Conservation (phyloP, 2,113 vertebrate species). For the Pseudopodoces humilis region DNA sequence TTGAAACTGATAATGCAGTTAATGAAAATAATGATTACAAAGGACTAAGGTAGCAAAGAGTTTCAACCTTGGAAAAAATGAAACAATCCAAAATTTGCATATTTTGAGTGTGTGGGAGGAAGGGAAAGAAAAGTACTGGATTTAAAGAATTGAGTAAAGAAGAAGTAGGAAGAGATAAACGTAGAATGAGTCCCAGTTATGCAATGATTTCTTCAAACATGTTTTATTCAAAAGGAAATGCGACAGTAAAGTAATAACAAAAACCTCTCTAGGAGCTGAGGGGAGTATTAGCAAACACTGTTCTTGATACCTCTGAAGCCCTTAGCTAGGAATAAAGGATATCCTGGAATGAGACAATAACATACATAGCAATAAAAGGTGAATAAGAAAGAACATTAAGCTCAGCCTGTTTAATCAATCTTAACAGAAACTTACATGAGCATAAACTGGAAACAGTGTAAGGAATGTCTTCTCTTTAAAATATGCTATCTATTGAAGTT, state of each 20-base stretch:
- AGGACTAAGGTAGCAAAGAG: not conserved
- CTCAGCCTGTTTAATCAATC: not conserved
- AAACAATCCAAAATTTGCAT: not conserved
- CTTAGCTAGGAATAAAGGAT: not conserved
- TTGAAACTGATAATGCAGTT: not conserved
- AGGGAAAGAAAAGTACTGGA: not conserved
- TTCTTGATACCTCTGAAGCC: not conserved
- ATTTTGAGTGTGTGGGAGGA: not conserved
- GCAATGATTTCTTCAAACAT: not conserved
- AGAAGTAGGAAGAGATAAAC: not conserved
- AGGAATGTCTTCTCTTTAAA: not conserved
- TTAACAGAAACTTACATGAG: not conserved
- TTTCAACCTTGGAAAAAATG: not conserved
- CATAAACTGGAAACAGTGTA: not conserved
- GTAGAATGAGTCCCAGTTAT: not conserved
- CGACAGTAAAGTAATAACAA: not conserved
- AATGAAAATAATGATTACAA: not conserved
- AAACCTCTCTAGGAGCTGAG: not conserved
- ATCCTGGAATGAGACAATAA: not conserved
- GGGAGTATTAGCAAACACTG: not conserved
- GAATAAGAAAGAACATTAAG: not conserved
- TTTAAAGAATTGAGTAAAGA: not conserved
- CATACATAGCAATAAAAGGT: not conserved
- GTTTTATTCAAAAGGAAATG: not conserved
- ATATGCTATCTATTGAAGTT: not conserved